A percentile compares a stretch with the other conserved stretches of the same genome.
Evolutionary conservation across 1,140 invertebrate genomes (phyloP).

Genomic region (Ceratitis capitata): DNA sequence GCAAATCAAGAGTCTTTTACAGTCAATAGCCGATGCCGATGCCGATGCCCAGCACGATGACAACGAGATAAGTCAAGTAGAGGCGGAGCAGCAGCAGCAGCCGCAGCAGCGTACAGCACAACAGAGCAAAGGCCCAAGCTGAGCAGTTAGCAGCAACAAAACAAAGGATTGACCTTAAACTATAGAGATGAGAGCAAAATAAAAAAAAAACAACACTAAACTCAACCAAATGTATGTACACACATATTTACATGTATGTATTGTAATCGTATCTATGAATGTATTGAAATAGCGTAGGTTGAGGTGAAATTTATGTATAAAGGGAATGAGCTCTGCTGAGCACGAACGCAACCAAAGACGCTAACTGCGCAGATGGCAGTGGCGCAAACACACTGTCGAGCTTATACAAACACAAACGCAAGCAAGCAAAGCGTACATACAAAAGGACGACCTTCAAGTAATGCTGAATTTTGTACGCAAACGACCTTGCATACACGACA

Average conservation of each 20-base stretch:
- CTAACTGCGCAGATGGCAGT: not conserved
- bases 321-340: not conserved
- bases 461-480: conserved; percentile 66
- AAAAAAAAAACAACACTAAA: too few species aligned
- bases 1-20: conserved; percentile 21
- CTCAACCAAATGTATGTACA: too few species aligned
- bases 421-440: conserved; percentile 10
- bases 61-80: conserved; percentile 13
- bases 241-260: not conserved
- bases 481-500: conserved; percentile 64
- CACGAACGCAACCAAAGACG: not conserved
- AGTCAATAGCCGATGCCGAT: conserved; percentile 14
- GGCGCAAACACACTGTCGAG: not conserved
- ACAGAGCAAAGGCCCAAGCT: not conserved
- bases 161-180: conserved; percentile 1
- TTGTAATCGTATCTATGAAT: too few species aligned
- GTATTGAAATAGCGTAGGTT: too few species aligned
- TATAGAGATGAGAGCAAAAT: not conserved
- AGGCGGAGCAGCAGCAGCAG: not conserved
- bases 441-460: conserved; percentile 66
- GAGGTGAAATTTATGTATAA: not conserved
- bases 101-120: not conserved
- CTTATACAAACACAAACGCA: not conserved
- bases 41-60: not conserved
- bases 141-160: not conserved